Conservation (phyloP, 2,888 invertebrate genomes). For the Melanargia galathea region DNA sequence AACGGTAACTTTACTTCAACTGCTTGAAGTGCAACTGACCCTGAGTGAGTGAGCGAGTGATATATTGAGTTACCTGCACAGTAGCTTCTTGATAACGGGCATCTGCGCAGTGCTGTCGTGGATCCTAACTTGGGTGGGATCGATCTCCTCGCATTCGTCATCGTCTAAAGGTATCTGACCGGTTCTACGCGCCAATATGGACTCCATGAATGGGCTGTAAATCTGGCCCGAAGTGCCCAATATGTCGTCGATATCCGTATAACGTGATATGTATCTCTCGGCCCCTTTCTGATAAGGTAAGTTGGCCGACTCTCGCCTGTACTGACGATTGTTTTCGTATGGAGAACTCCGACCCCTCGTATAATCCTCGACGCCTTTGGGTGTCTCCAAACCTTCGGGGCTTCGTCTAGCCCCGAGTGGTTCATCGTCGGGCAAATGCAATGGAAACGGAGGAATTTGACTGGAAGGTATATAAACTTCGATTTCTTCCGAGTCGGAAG, state of each 20-base stretch:
- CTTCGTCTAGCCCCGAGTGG: slow-evolving; percentile 90
- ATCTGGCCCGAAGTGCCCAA: slow-evolving; percentile 85
- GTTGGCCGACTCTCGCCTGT: slow-evolving; percentile 50
- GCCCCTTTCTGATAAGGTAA: slow-evolving; percentile 60
- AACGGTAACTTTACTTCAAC: too few relatives aligned
- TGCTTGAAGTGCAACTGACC: too few relatives aligned
- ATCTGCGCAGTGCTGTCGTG: slow-evolving; percentile 89
- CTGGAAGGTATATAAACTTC: slow-evolving; percentile 63
- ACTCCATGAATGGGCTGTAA: slow-evolving; percentile 85
- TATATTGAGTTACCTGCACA: slow-evolving; percentile 73
- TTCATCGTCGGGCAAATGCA: slow-evolving; percentile 77
- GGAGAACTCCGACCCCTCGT: slow-evolving; percentile 81
- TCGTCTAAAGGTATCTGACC: slow-evolving; percentile 70
- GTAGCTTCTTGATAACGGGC: slow-evolving; percentile 85
- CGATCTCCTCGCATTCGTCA: slow-evolving; percentile 86
- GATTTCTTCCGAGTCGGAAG: slow-evolving; percentile 72
- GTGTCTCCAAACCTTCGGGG: slow-evolving; percentile 88
- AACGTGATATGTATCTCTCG: slow-evolving; percentile 89
- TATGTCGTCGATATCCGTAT: slow-evolving; percentile 94
- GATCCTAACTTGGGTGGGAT: slow-evolving; percentile 89
- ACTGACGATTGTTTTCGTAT: slow-evolving; percentile 85
- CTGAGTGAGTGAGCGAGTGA: not conserved
- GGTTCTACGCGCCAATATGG: slow-evolving; percentile 72
- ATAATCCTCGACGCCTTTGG: slow-evolving; percentile 63
- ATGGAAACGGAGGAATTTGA: slow-evolving; percentile 70